Evolutionary conservation across 2,888 invertebrate species (phyloP).

Genomic region (Chalcosyrphus nemorum): DNA sequence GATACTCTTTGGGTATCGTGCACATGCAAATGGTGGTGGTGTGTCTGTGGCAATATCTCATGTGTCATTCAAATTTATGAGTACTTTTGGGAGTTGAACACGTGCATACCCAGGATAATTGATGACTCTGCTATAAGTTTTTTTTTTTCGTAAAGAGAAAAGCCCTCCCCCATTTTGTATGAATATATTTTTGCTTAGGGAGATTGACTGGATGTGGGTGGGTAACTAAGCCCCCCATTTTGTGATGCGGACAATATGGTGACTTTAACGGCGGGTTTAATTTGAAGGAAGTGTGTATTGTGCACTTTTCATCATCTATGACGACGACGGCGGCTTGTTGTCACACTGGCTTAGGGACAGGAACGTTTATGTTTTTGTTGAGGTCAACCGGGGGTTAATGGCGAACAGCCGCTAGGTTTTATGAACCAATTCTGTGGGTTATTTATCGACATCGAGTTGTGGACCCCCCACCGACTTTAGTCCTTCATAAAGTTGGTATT

Average conservation of each 20-base stretch:
- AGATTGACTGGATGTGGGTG: background rate
- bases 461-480: background rate
- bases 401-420: too few species aligned
- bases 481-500: background rate
- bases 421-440: too few species aligned
- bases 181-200: background rate
- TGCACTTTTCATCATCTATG: background rate
- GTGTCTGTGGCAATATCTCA: conserved; percentile 52
- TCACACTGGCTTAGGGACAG: background rate
- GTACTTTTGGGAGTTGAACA: conserved; percentile 60
- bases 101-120: conserved; percentile 55
- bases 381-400: background rate
- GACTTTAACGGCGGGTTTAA: background rate
- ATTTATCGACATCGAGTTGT: too few species aligned
- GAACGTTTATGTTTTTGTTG: background rate
- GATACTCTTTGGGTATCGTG: conserved; percentile 2
- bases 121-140: conserved; percentile 49
- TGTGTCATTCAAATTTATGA: conserved; percentile 55
- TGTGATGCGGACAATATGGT: conserved; percentile 29
- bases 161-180: background rate
- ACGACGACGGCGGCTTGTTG: too few species aligned
- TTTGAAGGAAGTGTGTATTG: conserved; percentile 5
- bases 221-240: background rate
- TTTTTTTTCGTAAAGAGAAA: conserved; percentile 21
- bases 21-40: conserved; percentile 26